Conservation (phyloP, 1,140 invertebrate species). For the Halesus radiatus region DNA sequence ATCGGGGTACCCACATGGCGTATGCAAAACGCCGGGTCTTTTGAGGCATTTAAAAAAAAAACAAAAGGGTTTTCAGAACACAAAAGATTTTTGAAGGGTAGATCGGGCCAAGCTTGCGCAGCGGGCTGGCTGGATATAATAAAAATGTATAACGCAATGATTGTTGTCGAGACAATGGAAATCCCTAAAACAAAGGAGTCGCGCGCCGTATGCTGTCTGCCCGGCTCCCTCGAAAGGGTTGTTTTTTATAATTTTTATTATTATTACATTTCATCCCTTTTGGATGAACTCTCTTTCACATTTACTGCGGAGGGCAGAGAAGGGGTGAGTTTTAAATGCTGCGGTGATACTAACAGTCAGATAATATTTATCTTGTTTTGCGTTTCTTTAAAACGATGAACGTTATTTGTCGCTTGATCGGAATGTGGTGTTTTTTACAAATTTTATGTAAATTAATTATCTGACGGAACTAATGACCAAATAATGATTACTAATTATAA, state of each 20-base stretch:
- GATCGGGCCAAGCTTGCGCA: slow-evolving; percentile 28
- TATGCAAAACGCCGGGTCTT: slow-evolving; percentile 51
- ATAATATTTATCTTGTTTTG: background rate
- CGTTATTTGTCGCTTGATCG: too few relatives aligned
- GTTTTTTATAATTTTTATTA: slow-evolving; percentile 30
- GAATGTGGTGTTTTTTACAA: too few relatives aligned
- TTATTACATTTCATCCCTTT: slow-evolving; percentile 28
- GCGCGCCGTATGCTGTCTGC: slow-evolving; percentile 54
- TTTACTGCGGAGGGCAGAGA: background rate
- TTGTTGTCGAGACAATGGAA: slow-evolving; percentile 54
- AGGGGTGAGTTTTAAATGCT: slow-evolving; percentile 19
- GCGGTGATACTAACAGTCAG: background rate
- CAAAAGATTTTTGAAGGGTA: slow-evolving; percentile 34
- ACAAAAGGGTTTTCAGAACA: slow-evolving; percentile 21
- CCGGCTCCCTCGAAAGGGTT: slow-evolving; percentile 36
- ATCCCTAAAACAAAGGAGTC: slow-evolving; percentile 49
- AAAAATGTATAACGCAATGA: slow-evolving; percentile 50
- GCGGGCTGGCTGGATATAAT: slow-evolving; percentile 39
- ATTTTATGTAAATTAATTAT: too few relatives aligned
- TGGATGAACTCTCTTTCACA: background rate
- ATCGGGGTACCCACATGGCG: slow-evolving; percentile 50
- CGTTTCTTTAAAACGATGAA: too few relatives aligned
- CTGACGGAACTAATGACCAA: too few relatives aligned
- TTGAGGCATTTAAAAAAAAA: slow-evolving; percentile 35
- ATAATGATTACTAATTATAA: too few relatives aligned